Percentiles rank a stretch among this genome's conserved stretches.
phyloP scores from a whole-genome alignment of 1,140 invertebrate species.

The Lanistes nyassanus region DNA sequence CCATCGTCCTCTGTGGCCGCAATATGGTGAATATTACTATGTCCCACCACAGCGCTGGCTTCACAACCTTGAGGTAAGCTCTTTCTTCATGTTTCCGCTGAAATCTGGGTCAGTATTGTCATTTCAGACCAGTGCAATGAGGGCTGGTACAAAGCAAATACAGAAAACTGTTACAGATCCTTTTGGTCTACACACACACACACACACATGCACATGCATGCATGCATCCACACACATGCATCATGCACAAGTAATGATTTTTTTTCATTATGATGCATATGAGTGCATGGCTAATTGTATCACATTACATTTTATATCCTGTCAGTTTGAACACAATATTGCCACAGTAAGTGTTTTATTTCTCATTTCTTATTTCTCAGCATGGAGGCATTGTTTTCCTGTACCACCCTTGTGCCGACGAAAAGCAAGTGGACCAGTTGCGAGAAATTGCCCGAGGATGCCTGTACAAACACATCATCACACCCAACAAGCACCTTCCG shows the following conservation, averaged over 20 bases:
- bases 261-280: too few species aligned
- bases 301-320: too few species aligned
- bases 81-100: background rate
- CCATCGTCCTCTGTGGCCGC: conserved; percentile 83
- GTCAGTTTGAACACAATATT: too few species aligned
- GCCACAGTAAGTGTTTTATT: background rate
- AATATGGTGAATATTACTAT: conserved; percentile 85
- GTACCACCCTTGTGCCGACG: conserved; percentile 88
- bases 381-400: conserved; percentile 87
- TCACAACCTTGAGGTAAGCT: conserved; percentile 80
- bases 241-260: too few species aligned
- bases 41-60: conserved; percentile 86
- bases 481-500: conserved; percentile 72
- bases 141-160: too few species aligned
- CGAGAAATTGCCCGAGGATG: conserved; percentile 76
- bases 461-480: conserved; percentile 83
- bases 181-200: too few species aligned
- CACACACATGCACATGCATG: too few species aligned
- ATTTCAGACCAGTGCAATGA: too few species aligned
- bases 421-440: conserved; percentile 72
- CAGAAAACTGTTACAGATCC: too few species aligned
- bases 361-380: conserved; percentile 57
- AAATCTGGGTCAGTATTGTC: too few species aligned
- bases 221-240: too few species aligned
- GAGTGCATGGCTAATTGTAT: too few species aligned